Evolutionary conservation across 2,888 invertebrate species (phyloP), one percentile per base, ranked within the genome.

Genomic region (Andrena praecox): DNA sequence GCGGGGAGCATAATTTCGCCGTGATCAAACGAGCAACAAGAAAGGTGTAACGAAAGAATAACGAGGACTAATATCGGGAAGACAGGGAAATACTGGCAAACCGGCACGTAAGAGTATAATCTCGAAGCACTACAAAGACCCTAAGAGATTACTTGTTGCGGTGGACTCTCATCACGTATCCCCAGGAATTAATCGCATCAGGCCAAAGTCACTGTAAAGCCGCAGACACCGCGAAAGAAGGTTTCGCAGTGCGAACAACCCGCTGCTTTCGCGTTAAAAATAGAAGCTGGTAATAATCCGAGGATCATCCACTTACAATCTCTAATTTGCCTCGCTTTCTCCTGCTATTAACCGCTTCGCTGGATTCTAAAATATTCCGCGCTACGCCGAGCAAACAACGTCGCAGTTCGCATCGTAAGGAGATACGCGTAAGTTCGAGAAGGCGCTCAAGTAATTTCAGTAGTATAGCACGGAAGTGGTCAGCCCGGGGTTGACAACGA

Each of bases 121-220:
- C 82, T 82, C 69, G 84, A 84, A 84, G 84, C 84, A 82, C 82
- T 84, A 82, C 69, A 76, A 82, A 76, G 64, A 75, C 78, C 29
- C 54, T 77, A 75, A 60, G 69, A 84, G 82, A 78, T 78, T 84
- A 82, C 82, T 84, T 82, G 84, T 82, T 84, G 82, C 75, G 64
- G 67, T 72, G 75, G 56, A 66, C 69, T 77, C 71, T 35, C 82
- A 69, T 72, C 66, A 20, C 50, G 75, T 76, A 76, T 75, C 56
- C 69, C 27, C 33, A 68, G 67, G 42, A 66, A 78, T 82, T 78
- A 82, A 84, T 84, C 82, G 75, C 69, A 82, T 84, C 69, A 82
- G 20, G 10, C 12, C 63, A 72, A 74, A 77, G 63, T 83, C 77
- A 33, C 24, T 52, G 52, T 72, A 76, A 72, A 72, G 48, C 54